A percentile compares a stretch with the other conserved stretches of the same genome.
phyloP scores from a whole-genome alignment of 35 echinoderm and acorn worm species.

The Ophiothrix spiculata region DNA sequence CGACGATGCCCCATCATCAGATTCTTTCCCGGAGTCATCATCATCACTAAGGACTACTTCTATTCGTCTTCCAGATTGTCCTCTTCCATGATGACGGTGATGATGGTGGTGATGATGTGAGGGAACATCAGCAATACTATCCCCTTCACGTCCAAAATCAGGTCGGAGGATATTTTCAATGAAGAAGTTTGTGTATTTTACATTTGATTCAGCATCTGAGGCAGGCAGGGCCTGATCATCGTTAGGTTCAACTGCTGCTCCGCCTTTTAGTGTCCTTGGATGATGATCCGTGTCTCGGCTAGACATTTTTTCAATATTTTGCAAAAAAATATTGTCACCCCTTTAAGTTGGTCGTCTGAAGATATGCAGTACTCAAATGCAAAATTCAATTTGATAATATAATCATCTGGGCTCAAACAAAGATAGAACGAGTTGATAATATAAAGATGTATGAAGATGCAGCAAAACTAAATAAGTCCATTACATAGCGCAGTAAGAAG shows the following conservation, averaged over 20 bases:
- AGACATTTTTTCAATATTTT: background rate
- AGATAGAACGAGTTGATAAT: too few species aligned
- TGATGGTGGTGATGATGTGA: slow-evolving; percentile 19
- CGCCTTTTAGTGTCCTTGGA: background rate
- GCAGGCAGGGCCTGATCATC: background rate
- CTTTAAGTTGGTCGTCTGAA: too few species aligned
- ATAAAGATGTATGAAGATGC: too few species aligned
- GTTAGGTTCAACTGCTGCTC: background rate
- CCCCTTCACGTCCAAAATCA: slow-evolving; percentile 68
- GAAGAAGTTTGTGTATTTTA: slow-evolving; percentile 83
- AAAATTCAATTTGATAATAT: too few species aligned
- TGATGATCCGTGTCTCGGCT: background rate
- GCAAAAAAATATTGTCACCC: too few species aligned
- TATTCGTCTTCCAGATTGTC: slow-evolving; percentile 20
- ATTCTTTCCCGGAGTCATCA: background rate
- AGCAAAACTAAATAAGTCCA: too few species aligned
- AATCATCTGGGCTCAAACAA: too few species aligned
- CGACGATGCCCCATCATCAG: background rate
- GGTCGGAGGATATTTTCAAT: slow-evolving; percentile 96
- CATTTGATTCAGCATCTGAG: background rate
- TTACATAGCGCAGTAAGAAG: too few species aligned
- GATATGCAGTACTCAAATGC: too few species aligned
- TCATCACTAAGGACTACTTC: slow-evolving; percentile 36
- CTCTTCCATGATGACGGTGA: slow-evolving; percentile 13
- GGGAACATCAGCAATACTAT: background rate